Evolutionary conservation across 2,113 vertebrate genomes (phyloP).

Genomic region (Orthonyx spaldingii): DNA sequence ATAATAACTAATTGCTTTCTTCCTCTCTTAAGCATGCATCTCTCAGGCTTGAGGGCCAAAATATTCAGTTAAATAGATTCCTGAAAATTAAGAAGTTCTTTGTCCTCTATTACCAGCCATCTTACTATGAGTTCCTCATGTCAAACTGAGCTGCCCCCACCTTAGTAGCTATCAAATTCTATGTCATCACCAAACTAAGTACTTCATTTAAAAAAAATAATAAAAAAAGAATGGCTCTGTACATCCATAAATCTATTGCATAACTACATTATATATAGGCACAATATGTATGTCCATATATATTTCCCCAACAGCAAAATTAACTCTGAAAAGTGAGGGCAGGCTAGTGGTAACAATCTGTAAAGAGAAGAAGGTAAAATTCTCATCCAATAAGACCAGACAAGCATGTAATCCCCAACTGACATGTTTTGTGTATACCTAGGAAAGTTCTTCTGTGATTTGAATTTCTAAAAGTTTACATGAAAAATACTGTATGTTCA

Average conservation of each 20-base stretch:
- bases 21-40: neutral
- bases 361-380: neutral
- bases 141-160: neutral
- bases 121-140: neutral
- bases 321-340: neutral
- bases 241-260: neutral
- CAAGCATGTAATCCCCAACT: neutral
- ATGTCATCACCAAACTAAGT: neutral
- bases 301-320: neutral
- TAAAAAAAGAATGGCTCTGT: neutral
- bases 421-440: neutral
- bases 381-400: neutral
- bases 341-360: neutral
- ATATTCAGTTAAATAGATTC: neutral
- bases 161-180: neutral
- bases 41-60: neutral
- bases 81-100: neutral
- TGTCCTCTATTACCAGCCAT: neutral
- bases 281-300: too few species aligned
- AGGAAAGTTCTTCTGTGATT: neutral
- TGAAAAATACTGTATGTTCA: neutral
- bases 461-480: neutral
- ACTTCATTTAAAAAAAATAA: neutral
- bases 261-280: neutral
- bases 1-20: neutral